Conservation (phyloP, 2,113 vertebrate species). For the Apteryx mantelli region DNA sequence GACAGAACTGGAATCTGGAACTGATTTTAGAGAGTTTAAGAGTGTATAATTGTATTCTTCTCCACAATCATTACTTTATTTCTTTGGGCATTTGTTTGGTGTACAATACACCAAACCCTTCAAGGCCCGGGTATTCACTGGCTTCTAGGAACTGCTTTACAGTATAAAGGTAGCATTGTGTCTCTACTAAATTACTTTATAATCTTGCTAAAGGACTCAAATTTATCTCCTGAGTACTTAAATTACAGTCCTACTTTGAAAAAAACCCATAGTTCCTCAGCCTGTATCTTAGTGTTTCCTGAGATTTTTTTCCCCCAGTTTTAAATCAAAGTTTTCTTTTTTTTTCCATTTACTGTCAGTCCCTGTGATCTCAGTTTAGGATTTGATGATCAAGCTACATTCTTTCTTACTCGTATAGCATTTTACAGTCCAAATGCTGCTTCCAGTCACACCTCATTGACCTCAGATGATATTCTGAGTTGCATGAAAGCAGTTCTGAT, state of each 20-base stretch:
- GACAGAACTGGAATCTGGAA: background rate
- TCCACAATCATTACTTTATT: background rate
- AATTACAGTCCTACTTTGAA: background rate
- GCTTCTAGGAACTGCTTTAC: background rate
- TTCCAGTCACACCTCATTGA: background rate
- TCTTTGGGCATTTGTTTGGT: background rate
- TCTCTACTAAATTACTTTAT: background rate
- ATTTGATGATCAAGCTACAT: background rate
- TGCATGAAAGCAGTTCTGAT: slow-evolving; percentile 3
- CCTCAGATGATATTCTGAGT: background rate
- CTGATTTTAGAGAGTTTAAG: background rate
- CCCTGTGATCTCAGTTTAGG: background rate
- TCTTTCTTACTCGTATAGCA: background rate
- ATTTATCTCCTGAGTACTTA: background rate
- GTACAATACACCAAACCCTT: background rate
- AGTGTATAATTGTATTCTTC: background rate
- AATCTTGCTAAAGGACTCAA: background rate
- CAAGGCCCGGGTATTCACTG: background rate
- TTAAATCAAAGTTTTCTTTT: background rate
- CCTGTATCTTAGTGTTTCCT: background rate
- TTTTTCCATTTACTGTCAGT: background rate
- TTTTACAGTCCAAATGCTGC: background rate
- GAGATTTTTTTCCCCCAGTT: background rate
- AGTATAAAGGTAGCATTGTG: background rate
- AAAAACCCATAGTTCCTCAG: background rate